Evolutionary conservation across 2,888 invertebrate genomes (phyloP), one percentile per base, ranked within the genome.

Genomic region (Rotaria sp.): DNA sequence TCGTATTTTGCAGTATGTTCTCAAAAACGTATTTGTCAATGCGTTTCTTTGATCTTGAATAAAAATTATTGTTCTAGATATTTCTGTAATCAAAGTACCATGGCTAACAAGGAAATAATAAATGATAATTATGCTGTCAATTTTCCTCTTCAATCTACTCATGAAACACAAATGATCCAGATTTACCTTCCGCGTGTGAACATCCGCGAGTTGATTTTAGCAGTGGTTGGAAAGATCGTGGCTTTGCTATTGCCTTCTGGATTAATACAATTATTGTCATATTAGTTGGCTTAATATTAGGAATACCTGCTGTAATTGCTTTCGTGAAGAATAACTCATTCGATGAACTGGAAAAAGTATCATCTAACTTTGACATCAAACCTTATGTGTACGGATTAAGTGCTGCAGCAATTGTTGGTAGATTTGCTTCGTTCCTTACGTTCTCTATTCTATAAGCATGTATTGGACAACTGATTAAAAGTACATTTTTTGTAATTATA

Each of bases 341-440:
- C 4, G 5, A 1, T 2, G 15, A 59, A 30, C 0, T 1, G 21
- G 13, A 18, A 2, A n/a, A 1, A 38, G 7, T 2, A n/a, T 24
- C 74, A 11, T 24, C 24, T 5, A 38, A 74, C 24, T 15, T 18
- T 21, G 0, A 24, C 21, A 7, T n/a, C 5, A 11, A 7, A 5
- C 3, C 13, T 18, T 21, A 8, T 2, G 7, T 24, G 7, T 74
- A 74, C 7, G 1, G 8, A 38, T 74, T 74, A 2, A 18, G 7
- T 38, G 24, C 38, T 38, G 38, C 74, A 21, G 24, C 10, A 8
- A 2, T 18, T 38, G 21, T 13, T 8, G 57, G 10, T 57, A 3
- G 35, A 18, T 21, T 74, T 11, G 0, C 24, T 1, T 74, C 74
- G 4, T 4, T 21, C 1, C 0, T 38, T 2, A 38, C 24, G 1